Conservation (phyloP, 2,113 vertebrate genomes). For the Dryoscopus gambensis region DNA sequence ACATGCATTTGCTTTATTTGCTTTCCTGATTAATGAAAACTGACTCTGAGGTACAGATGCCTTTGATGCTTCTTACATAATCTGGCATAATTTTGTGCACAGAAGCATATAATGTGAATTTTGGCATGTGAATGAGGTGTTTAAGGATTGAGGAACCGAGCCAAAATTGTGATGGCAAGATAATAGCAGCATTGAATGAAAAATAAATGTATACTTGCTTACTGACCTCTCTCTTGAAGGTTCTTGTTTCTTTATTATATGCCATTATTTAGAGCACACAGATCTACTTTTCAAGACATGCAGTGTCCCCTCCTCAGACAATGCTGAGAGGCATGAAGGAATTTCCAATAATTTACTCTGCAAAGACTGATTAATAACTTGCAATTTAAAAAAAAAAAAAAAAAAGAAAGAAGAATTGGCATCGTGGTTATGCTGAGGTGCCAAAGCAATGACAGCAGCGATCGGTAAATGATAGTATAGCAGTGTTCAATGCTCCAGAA, state of each 20-base stretch:
- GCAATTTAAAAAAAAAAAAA: neutral
- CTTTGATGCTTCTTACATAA: neutral
- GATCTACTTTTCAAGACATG: neutral
- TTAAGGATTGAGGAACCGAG: neutral
- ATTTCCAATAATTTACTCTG: neutral
- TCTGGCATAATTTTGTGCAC: neutral
- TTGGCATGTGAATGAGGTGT: neutral
- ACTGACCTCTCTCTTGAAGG: neutral
- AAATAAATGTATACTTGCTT: neutral
- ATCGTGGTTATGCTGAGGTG: neutral
- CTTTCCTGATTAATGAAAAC: neutral
- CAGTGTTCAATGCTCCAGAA: neutral
- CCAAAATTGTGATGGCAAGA: neutral
- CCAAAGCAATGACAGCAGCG: neutral
- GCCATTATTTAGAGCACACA: neutral
- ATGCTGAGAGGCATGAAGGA: neutral
- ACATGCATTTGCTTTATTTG: neutral
- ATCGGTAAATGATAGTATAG: neutral
- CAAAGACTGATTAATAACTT: neutral
- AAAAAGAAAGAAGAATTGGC: neutral
- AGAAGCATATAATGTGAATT: neutral
- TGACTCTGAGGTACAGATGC: neutral
- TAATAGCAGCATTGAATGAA: neutral
- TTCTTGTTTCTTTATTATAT: neutral
- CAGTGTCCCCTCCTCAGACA: neutral